These are phyloP conservation scores for Trematocara macrostoma DNA, from an alignment of 2,113 vertebrate species.

Conservation along the genomic window DNA sequence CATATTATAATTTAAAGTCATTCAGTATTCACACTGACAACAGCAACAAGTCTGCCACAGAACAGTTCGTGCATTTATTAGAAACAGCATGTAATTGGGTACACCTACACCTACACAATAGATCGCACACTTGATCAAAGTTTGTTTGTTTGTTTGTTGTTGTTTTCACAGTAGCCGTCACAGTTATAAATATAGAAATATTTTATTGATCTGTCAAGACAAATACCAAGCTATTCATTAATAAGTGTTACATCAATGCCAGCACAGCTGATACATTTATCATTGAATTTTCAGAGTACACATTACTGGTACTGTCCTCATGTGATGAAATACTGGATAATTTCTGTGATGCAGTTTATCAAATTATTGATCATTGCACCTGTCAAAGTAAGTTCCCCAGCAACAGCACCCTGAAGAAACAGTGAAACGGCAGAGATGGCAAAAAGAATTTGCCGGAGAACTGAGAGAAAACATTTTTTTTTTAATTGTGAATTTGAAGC, in stretches of 20 bases:
- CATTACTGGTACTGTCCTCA: not conserved
- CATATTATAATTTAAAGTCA: not conserved
- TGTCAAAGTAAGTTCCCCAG: not conserved
- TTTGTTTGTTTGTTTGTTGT: not conserved
- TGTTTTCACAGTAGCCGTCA: not conserved
- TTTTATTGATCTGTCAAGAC: not conserved
- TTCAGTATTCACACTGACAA: not conserved
- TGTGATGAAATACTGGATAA: not conserved
- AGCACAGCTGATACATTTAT: rapidly evolving
- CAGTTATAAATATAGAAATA: not conserved
- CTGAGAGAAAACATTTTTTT: not conserved
- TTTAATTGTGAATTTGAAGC: not conserved
- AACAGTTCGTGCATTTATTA: rapidly evolving
- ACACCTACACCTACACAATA: no score
- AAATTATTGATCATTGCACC: not conserved
- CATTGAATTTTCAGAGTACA: not conserved
- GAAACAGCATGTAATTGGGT: not conserved
- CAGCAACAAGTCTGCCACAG: not conserved
- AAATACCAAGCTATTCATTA: not conserved
- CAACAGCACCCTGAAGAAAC: not conserved
- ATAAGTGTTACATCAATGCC: not conserved
- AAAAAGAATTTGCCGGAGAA: not conserved
- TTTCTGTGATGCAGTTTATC: not conserved
- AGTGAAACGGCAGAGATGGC: not conserved
- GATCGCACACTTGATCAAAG: not conserved